A percentile compares a stretch with the other conserved stretches of the same genome.
Evolutionary conservation across 2,797 vertebrate genomes (phyloP).

Genomic region (Acrossocheilus fasciatus): DNA sequence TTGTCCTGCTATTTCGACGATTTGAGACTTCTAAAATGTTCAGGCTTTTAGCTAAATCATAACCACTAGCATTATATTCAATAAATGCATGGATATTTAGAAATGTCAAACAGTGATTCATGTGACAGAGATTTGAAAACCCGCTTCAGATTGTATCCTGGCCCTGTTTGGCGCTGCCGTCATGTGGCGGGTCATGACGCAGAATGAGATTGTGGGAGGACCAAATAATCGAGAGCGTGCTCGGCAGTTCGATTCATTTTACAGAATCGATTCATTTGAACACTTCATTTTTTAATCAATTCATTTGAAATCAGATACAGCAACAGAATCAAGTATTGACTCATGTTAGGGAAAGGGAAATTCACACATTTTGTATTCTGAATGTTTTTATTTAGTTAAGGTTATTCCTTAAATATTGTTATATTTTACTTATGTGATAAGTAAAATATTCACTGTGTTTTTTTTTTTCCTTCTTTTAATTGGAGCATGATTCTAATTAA

Average conservation of each 20-base stretch:
- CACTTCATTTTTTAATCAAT: neutral
- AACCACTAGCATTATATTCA: neutral
- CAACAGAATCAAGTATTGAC: neutral
- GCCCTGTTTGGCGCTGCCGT: neutral
- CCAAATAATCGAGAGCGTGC: conserved; percentile 32
- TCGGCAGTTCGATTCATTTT: neutral
- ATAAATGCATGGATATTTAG: neutral
- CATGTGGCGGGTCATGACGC: conserved; percentile 39
- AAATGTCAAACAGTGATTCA: neutral
- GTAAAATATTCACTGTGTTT: neutral
- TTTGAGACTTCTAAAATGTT: neutral
- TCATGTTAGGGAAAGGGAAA: neutral
- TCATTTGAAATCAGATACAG: neutral
- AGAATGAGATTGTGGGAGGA: conserved; percentile 40
- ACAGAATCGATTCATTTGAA: conserved; percentile 30
- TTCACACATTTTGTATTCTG: neutral
- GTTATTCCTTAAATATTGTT: neutral
- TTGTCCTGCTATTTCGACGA: neutral
- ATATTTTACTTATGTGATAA: neutral
- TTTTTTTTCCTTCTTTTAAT: neutral
- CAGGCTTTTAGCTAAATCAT: neutral
- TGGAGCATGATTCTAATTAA: neutral
- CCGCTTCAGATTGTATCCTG: conserved; percentile 1
- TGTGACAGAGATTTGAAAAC: conserved; percentile 6
- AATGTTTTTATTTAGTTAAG: neutral